A percentile compares a stretch with the other conserved stretches of the same genome.
These are phyloP conservation scores for Cloeon dipterum DNA, from an alignment of 2,888 invertebrate genomes.

Conservation along the genomic window DNA sequence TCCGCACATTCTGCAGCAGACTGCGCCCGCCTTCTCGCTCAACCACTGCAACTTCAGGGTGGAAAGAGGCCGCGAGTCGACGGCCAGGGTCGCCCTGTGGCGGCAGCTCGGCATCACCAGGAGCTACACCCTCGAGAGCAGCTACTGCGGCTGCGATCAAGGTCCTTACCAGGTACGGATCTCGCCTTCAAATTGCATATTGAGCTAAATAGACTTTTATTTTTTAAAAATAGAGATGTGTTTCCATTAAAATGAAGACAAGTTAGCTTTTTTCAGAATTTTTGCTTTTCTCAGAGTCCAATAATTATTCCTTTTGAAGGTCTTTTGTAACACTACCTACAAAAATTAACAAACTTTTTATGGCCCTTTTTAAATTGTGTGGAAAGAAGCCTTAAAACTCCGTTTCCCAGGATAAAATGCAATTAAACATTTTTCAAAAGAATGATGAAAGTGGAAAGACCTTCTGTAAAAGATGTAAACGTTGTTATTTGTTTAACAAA, in stretches of 20 bases:
- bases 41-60: slow-evolving; percentile 54
- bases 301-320: not conserved
- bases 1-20: slow-evolving; percentile 43
- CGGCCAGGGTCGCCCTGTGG: slow-evolving; percentile 70
- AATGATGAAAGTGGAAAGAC: no score
- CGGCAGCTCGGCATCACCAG: slow-evolving; percentile 53
- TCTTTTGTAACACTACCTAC: no score
- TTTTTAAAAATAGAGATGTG: no score
- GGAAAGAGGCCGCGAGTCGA: slow-evolving; percentile 54
- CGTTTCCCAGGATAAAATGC: no score
- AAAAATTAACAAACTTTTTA: not conserved
- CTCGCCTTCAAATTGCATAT: no score
- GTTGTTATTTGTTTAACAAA: no score
- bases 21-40: slow-evolving; percentile 45
- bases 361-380: not conserved
- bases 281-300: not conserved
- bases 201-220: no score
- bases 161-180: slow-evolving; percentile 43
- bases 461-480: no score
- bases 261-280: no score
- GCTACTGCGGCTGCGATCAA: slow-evolving; percentile 63
- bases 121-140: slow-evolving; percentile 67
- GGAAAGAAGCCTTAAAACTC: no score
- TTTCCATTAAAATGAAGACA: no score
- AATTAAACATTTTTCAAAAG: no score